Conservation (phyloP, 2,797 vertebrate genomes). For the Cuculus canorus region DNA sequence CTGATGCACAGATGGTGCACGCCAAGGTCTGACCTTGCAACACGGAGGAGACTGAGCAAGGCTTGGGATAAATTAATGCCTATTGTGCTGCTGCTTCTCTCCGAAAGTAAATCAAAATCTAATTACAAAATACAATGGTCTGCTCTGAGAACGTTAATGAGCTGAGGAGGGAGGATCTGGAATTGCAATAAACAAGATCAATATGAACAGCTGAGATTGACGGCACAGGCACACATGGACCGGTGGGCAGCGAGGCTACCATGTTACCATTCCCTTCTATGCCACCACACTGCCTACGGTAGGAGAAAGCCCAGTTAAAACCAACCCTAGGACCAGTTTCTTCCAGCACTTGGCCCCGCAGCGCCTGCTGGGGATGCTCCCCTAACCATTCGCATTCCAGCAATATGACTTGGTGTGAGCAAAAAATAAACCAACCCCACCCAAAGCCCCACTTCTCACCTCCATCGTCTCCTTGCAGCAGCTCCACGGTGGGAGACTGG, state of each 20-base stretch:
- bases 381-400: neutral
- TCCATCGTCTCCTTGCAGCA: neutral
- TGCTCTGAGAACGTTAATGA: neutral
- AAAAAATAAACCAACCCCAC: neutral
- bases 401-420: fast-evolving
- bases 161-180: conserved; percentile 9
- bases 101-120: conserved; percentile 62
- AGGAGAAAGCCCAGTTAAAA: neutral
- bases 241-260: neutral
- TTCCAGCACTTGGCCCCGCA: neutral
- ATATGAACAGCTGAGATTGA: neutral
- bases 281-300: fast-evolving
- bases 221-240: fast-evolving
- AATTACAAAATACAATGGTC: conserved; percentile 56
- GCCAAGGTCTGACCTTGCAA: conserved; percentile 24
- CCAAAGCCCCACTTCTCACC: neutral
- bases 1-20: conserved; percentile 17
- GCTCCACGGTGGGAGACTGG: fast-evolving
- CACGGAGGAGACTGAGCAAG: neutral
- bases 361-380: neutral
- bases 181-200: conserved; percentile 28
- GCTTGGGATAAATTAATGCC: conserved; percentile 30
- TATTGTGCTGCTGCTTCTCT: neutral
- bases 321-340: neutral
- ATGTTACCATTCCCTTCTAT: fast-evolving